Evolutionary conservation across 2,113 vertebrate species (phyloP).

Genomic region (Caracal caracal): DNA sequence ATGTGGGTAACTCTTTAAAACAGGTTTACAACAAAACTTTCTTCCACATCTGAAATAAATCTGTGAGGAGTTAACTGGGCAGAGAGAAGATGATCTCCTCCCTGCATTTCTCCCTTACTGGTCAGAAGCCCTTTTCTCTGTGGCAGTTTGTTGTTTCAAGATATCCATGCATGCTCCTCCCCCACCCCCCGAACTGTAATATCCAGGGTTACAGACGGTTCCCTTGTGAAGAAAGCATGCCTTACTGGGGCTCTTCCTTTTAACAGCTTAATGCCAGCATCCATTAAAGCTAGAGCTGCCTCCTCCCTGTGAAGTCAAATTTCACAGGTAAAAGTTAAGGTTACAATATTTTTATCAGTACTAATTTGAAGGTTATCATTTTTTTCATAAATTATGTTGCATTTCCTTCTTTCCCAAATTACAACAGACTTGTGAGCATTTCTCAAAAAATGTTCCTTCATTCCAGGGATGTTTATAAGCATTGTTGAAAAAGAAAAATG

Average conservation of each 20-base stretch:
- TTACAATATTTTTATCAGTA: constrained; percentile 31
- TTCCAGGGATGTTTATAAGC: constrained; percentile 50
- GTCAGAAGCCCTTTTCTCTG: constrained; percentile 17
- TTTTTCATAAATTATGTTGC: neutral
- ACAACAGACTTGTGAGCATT: constrained; percentile 21
- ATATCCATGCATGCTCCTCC: neutral
- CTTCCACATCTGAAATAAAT: neutral
- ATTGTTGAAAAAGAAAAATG: constrained; percentile 34
- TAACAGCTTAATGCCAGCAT: neutral
- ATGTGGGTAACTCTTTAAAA: neutral
- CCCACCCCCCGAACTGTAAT: neutral
- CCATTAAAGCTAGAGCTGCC: neutral
- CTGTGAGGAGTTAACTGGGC: neutral
- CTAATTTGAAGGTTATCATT: constrained; percentile 28
- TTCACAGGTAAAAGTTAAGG: constrained; percentile 39
- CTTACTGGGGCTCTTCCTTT: neutral
- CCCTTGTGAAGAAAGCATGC: neutral
- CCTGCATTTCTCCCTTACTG: neutral
- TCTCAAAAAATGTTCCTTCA: constrained; percentile 36
- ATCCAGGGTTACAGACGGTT: neutral
- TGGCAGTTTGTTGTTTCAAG: neutral
- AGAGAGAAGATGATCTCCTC: neutral
- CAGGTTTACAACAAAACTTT: neutral
- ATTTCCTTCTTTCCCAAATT: constrained; percentile 19
- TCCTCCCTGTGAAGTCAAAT: neutral